Evolutionary conservation across 2,888 invertebrate genomes (phyloP), one percentile per base, ranked within the genome.

Genomic region (Neria commutata): DNA sequence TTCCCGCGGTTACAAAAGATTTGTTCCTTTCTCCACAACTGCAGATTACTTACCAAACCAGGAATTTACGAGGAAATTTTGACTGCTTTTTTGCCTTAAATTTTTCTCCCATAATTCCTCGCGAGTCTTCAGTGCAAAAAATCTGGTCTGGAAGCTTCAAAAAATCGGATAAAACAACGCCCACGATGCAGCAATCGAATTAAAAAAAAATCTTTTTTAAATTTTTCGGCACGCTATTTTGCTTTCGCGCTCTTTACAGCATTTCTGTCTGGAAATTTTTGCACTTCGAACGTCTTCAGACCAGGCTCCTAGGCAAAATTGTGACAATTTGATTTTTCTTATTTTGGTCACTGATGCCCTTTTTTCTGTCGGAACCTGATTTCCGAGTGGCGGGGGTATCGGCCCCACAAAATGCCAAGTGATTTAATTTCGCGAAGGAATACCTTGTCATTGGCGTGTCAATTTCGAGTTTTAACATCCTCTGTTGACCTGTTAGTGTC

Each of bases 11-110:
- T 26, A 51, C 23, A 33, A 50, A 50, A 45, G 42, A 50, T n/a
- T 16, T 51, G 42, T 23, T 50, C 11, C 50, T 50, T 50, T 49
- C 33, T 21, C 33, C 45, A 45, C 56, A 56, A 23, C 45, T 45
- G 42, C 45, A 56, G 34, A 29, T 56, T 34, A 24, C 42, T 45
- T 50, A 50, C 45, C 50, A 50, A 25, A 50, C 56, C 45, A 29
- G 50, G 33, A 50, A 45, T 50, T 56, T 50, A 3, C 16, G 14
- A 33, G 50, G 33, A 33, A 56, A 51, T 56, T 50, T 34, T 29
- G 50, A 26, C 37, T 26, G 25, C 11, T 17, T 40, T 49, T 56
- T 25, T 23, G 34, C 21, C 47, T 54, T 46, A 2, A 45, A 54
- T 24, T 47, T 48, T 24, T 37, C 16, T 25, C 42, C 52, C 45